phyloP scores from a whole-genome alignment of 2,113 vertebrate genomes.

The Xyrauchen texanus region DNA sequence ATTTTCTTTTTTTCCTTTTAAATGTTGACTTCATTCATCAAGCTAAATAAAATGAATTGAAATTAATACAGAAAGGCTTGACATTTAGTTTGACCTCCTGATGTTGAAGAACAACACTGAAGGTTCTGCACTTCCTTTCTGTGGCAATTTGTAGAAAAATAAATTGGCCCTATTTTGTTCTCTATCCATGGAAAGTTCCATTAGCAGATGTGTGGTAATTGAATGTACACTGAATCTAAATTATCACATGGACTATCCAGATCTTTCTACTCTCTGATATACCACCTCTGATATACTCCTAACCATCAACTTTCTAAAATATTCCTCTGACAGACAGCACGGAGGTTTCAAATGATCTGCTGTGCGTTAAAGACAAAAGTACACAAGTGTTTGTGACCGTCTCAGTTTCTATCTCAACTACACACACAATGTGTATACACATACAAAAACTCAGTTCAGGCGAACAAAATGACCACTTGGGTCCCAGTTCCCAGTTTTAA shows the following conservation, averaged over 20 bases:
- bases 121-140: no score
- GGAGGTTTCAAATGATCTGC: constrained; percentile 86
- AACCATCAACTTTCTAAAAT: constrained; percentile 5
- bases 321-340: constrained; percentile 38
- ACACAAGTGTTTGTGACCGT: constrained; percentile 4
- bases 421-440: constrained; percentile 10
- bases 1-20: no score
- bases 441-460: constrained; percentile 22
- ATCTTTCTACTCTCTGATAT: constrained; percentile 2
- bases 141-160: no score
- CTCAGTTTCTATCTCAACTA: neutral
- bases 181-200: no score
- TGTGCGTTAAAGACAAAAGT: constrained; percentile 81
- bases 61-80: no score
- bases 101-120: no score
- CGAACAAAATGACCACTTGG: constrained; percentile 58
- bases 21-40: no score
- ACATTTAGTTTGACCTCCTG: no score
- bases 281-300: constrained; percentile 4
- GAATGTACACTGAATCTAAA: neutral
- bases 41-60: no score
- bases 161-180: no score
- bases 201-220: neutral
- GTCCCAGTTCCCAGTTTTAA: constrained; percentile 80
- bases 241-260: neutral